Conservation (phyloP, 2,888 invertebrate species). For the Eupeodes luniger region DNA sequence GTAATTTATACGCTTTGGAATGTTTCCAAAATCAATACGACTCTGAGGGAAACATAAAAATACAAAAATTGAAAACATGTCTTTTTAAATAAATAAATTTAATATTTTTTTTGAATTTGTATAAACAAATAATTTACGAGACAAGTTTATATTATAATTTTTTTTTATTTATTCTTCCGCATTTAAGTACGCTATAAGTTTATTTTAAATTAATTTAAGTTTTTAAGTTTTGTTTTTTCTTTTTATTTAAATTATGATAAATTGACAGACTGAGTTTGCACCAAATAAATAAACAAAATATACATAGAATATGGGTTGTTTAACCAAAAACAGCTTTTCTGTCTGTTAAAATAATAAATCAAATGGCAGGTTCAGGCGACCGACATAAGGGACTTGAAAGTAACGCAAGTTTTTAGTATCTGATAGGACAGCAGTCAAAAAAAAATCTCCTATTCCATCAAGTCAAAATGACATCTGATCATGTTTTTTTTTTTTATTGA, state of each 20-base stretch:
- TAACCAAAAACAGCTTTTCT: too few species aligned
- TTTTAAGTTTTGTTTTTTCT: neutral
- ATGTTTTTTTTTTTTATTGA: too few species aligned
- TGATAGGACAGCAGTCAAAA: too few species aligned
- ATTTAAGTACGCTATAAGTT: slow-evolving; percentile 2
- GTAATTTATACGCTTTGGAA: slow-evolving; percentile 22
- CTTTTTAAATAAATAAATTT: slow-evolving; percentile 13
- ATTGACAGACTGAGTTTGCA: neutral
- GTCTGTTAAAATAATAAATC: too few species aligned
- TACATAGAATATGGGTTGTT: too few species aligned
- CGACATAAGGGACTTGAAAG: too few species aligned
- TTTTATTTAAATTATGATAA: neutral
- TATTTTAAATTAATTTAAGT: neutral
- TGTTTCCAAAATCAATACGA: slow-evolving; percentile 47
- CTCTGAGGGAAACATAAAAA: neutral
- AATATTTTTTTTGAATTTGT: slow-evolving; percentile 4
- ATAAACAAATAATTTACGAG: slow-evolving; percentile 27
- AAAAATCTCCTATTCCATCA: too few species aligned
- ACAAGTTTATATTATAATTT: neutral
- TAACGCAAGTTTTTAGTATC: too few species aligned
- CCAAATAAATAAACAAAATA: too few species aligned
- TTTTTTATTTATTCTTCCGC: neutral
- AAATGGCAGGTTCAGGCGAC: too few species aligned
- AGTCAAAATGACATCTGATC: too few species aligned
- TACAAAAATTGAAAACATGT: neutral